Conservation (phyloP, 2,888 invertebrate genomes). For the Synanthedon tipuliformis region DNA sequence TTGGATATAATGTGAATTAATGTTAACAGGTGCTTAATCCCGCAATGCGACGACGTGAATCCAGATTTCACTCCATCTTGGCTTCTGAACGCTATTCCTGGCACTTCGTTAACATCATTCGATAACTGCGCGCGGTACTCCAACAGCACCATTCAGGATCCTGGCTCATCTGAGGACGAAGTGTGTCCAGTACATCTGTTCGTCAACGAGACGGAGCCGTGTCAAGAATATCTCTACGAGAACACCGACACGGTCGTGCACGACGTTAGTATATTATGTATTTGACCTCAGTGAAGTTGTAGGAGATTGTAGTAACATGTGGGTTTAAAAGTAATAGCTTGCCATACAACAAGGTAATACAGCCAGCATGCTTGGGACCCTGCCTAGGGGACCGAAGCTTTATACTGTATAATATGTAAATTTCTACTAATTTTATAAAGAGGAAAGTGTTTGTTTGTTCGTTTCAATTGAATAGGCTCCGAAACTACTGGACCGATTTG, state of each 20-base stretch:
- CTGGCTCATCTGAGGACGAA: conserved; percentile 5
- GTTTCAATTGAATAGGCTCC: no score
- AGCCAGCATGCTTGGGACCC: no score
- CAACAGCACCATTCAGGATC: conserved; percentile 16
- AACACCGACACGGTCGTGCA: conserved; percentile 48
- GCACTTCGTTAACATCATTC: conserved; percentile 22
- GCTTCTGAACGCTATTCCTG: conserved; percentile 42
- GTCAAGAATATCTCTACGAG: conserved; percentile 41
- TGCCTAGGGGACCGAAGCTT: no score
- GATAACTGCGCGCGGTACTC: conserved; percentile 38
- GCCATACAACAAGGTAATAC: no score
- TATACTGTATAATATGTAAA: no score
- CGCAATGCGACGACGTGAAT: conserved; percentile 35
- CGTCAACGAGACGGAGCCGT: conserved; percentile 18
- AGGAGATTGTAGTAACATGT: no score
- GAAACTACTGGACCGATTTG: no score
- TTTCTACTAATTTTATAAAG: no score
- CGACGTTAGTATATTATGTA: conserved; percentile 40
- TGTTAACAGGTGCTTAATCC: conserved; percentile 36
- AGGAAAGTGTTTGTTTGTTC: no score
- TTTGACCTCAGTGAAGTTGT: background rate
- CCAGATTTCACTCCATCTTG: conserved; percentile 38
- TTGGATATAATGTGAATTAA: background rate
- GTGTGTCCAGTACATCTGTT: conserved; percentile 43
- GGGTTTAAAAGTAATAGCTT: no score